These are phyloP conservation scores for Gortyna flavago DNA, from an alignment of 2,888 invertebrate genomes.

Conservation along the genomic window DNA sequence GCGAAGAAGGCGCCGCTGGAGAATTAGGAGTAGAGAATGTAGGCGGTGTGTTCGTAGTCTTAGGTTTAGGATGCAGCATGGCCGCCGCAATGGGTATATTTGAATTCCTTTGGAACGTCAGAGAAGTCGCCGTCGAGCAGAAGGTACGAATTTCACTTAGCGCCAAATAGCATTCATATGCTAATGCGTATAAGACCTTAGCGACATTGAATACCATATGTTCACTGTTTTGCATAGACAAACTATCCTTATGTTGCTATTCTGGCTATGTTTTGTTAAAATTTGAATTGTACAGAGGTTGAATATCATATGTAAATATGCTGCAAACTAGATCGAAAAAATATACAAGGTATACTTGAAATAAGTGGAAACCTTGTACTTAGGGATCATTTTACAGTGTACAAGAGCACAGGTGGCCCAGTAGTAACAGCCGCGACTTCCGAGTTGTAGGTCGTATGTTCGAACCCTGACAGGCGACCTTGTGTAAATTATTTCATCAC, in stretches of 20 bases:
- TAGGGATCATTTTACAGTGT: no score
- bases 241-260: conserved; percentile 19
- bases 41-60: conserved; percentile 97
- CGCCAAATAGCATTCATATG: conserved; percentile 53
- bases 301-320: conserved; percentile 1
- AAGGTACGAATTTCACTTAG: conserved; percentile 88
- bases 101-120: conserved; percentile 97
- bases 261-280: conserved; percentile 23
- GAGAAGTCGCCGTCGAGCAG: conserved; percentile 94
- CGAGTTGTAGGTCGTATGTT: background rate
- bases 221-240: conserved; percentile 34
- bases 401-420: no score
- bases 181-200: conserved; percentile 37
- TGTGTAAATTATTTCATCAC: background rate
- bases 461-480: background rate
- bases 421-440: no score
- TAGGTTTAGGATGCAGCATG: conserved; percentile 93
- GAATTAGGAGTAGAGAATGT: conserved; percentile 96
- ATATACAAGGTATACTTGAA: background rate
- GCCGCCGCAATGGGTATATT: conserved; percentile 94
- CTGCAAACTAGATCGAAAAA: background rate
- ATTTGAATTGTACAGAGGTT: conserved; percentile 1
- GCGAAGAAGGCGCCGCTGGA: conserved; percentile 83
- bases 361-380: background rate
- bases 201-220: conserved; percentile 29